Base-by-base conservation (phyloP, 2,888 invertebrate genomes). In the Saturnia pavonia region DNA sequence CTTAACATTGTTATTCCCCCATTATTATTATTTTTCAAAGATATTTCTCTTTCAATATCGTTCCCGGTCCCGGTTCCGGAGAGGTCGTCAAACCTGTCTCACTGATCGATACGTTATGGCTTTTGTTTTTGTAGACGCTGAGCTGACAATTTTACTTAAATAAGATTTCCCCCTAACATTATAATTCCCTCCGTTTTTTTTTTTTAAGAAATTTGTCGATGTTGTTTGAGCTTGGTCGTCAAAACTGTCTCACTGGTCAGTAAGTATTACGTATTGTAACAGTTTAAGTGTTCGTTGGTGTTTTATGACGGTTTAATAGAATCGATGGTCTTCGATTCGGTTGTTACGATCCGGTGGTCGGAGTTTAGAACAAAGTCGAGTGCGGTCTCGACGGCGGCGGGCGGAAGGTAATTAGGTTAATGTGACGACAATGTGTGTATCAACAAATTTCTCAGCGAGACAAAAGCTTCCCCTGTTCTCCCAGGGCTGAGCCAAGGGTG, bases 391-490 rank as follows among this genome's bases (percentile, higher is more conserved):
- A 72, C 75, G 76, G 75, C 75, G 75, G 78, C 73, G 75, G 76
- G 75, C 75, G 75, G 74, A 76, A 74, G 78, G 78, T 77, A 77
- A 75, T 85, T 91, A 92, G 92, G 87, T 90, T 92, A 91, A 90
- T 89, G 80, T 83, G 81, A 79, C 90, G 81, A 79, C 90, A 89
- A 90, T 80, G 78, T 91, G 88, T 92, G 92, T 91, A 80, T 84
- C 85, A 91, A 91, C 92, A 92, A 92, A 92, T 88, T 85, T 82
- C 80, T 88, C 90, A 91, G 93, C 92, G 93, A 91, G 92, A 91
- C 86, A 81, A 80, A 74, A 76, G 73, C 76, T 76, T 34, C 74
- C 73, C 73, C 71, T 73, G 74, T 73, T 73, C 74, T 69, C 72
- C 73, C 73, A 34, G 34, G 34, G 34, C 34, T 6, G 34, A 34